phyloP scores from a whole-genome alignment of 2,797 vertebrate species.

The Cryptoblepharus egeriae region DNA sequence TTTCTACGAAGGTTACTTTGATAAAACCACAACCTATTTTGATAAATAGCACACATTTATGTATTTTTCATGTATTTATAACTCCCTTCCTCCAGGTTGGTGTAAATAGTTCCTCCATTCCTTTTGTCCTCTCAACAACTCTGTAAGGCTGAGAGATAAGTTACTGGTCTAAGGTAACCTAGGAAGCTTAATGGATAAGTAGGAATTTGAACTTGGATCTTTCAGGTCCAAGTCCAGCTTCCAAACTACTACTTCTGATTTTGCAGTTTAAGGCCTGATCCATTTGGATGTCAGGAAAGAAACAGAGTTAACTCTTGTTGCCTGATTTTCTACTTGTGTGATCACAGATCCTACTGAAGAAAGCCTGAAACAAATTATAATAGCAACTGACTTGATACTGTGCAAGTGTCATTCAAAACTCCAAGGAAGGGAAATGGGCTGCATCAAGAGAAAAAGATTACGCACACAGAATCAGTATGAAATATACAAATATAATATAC shows the following conservation, averaged over 20 bases:
- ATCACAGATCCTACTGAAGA: neutral
- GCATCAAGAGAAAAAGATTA: neutral
- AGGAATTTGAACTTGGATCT: no score
- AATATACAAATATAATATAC: neutral
- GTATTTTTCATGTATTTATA: no score
- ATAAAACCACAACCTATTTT: neutral
- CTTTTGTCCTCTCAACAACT: no score
- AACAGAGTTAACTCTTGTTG: neutral
- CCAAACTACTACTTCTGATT: neutral
- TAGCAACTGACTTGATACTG: neutral
- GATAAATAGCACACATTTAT: neutral
- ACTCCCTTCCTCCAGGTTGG: no score
- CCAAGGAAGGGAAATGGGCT: neutral
- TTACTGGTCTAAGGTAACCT: no score
- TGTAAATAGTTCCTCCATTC: no score
- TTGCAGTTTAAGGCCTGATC: neutral
- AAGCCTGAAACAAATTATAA: neutral
- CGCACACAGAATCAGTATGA: neutral
- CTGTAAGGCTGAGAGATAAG: no score
- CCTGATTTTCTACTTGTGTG: neutral
- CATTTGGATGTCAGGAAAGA: neutral
- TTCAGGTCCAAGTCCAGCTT: neutral
- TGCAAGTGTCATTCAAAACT: neutral
- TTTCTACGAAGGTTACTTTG: neutral
- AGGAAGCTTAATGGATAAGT: no score